Base-by-base conservation (phyloP, 2,888 invertebrate genomes). In the Trichacis sp. region DNA sequence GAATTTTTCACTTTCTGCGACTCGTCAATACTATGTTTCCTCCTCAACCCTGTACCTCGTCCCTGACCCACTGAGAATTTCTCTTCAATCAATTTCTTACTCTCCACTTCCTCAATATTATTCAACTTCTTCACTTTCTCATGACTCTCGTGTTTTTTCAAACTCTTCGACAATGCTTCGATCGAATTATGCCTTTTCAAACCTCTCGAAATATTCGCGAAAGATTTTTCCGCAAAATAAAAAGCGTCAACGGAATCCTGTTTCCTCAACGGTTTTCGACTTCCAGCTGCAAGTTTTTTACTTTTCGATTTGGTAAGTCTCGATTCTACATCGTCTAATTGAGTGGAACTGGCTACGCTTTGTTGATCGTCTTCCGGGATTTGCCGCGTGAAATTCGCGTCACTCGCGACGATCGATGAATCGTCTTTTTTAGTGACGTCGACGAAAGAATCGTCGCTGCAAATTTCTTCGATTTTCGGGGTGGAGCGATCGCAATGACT, bases 391-490 rank as follows among this genome's bases (percentile, higher is more conserved):
- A 24, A 12, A 24, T n/a, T 30, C 14, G 30, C 49, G 11, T 49
- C 9, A 15, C 36, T 49, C 1, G n/a, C 3, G 2, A 33, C 33
- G 11, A 33, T 14, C 19, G 67, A 60, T 5, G 18, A 24, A n/a
- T 51, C n/a, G 11, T 70, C 69, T 9, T 62, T 55, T 43, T 72
- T 71, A 18, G 70, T 72, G 0, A 46, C 56, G 33, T 78, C 78
- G 40, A 73, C 72, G 45, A 68, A 66, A 45, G 69, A 72, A 17
- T 77, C 80, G 9, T 51, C 58, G 18, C 9, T 42, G 9, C 55
- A 64, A 29, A 73, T 79, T 58, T 79, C 80, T 56, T 80, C 80
- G 61, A 80, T 79, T 59, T 73, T 78, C 42, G 70, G 57, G 5
- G 72, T 59, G 14, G 15, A 40, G 15, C 14, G 1, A 8, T 46